Percentiles rank a stretch among this genome's conserved stretches.
Evolutionary conservation across 2,888 invertebrate genomes (phyloP).

Genomic region (Leucozona laternaria): DNA sequence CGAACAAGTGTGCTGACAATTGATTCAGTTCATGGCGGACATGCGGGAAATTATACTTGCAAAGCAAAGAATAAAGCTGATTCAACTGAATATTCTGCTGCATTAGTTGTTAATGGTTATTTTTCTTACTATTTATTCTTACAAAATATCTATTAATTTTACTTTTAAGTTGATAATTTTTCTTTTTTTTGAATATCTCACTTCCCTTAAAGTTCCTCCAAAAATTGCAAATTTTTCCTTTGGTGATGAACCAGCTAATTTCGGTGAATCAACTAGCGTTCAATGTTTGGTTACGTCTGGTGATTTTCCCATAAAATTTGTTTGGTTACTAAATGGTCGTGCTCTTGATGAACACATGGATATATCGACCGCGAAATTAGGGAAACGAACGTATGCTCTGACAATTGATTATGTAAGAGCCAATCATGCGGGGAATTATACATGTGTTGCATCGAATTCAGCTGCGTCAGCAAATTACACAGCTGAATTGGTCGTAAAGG

Average conservation of each 20-base stretch:
- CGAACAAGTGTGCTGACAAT: slow-evolving; percentile 87
- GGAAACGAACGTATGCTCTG: slow-evolving; percentile 86
- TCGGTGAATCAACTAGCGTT: slow-evolving; percentile 85
- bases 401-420: slow-evolving; percentile 87
- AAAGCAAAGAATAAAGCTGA: slow-evolving; percentile 87
- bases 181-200: slow-evolving; percentile 40
- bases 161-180: slow-evolving; percentile 79
- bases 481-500: slow-evolving; percentile 85
- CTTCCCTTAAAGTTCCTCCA: slow-evolving; percentile 85
- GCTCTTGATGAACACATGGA: slow-evolving; percentile 82
- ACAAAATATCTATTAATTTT: slow-evolving; percentile 14
- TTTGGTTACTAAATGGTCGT: slow-evolving; percentile 86
- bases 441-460: slow-evolving; percentile 86
- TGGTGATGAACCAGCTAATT: slow-evolving; percentile 87
- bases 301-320: slow-evolving; percentile 86
- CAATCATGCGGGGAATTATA: slow-evolving; percentile 87
- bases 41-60: slow-evolving; percentile 88
- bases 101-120: slow-evolving; percentile 82
- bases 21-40: slow-evolving; percentile 87
- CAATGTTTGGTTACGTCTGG: slow-evolving; percentile 85
- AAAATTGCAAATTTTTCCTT: slow-evolving; percentile 88
- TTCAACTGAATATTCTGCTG: slow-evolving; percentile 83
- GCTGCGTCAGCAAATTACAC: slow-evolving; percentile 85
- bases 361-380: slow-evolving; percentile 82
- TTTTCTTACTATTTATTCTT: background rate